These are phyloP conservation scores for Phoxinus dragarum DNA, from an alignment of 2,797 vertebrate species.

Conservation along the genomic window DNA sequence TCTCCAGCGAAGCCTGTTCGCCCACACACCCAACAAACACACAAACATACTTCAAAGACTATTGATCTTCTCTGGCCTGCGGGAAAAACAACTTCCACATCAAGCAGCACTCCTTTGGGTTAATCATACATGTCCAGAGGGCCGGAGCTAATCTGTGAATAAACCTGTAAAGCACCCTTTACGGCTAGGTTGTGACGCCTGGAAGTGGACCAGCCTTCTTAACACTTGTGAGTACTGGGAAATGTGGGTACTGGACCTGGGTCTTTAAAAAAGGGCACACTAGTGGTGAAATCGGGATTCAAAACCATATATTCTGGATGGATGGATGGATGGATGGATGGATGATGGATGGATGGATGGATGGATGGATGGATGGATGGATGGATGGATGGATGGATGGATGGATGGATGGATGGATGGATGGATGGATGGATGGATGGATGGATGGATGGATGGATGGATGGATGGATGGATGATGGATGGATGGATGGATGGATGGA, in stretches of 20 bases:
- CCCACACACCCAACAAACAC: slow-evolving; percentile 36
- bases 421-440: no score
- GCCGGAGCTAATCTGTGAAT: slow-evolving; percentile 33
- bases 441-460: no score
- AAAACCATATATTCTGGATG: background rate
- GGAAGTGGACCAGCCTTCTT: background rate
- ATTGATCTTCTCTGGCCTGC: slow-evolving; percentile 47
- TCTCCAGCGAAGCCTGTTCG: slow-evolving; percentile 21
- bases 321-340: accelerated
- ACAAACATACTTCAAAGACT: slow-evolving; percentile 40
- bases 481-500: no score
- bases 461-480: no score
- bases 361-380: no score
- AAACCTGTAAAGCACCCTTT: slow-evolving; percentile 30
- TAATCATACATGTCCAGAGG: slow-evolving; percentile 52
- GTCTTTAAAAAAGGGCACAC: background rate
- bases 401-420: no score
- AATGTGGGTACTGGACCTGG: background rate
- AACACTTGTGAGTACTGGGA: background rate
- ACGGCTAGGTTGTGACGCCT: background rate
- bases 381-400: no score
- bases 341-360: no score
- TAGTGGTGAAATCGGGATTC: background rate
- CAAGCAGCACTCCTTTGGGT: slow-evolving; percentile 45
- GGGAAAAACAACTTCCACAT: slow-evolving; percentile 49